A percentile compares a stretch with the other conserved stretches of the same genome.
phyloP scores from a whole-genome alignment of 2,113 vertebrate genomes.

The Pipa parva region DNA sequence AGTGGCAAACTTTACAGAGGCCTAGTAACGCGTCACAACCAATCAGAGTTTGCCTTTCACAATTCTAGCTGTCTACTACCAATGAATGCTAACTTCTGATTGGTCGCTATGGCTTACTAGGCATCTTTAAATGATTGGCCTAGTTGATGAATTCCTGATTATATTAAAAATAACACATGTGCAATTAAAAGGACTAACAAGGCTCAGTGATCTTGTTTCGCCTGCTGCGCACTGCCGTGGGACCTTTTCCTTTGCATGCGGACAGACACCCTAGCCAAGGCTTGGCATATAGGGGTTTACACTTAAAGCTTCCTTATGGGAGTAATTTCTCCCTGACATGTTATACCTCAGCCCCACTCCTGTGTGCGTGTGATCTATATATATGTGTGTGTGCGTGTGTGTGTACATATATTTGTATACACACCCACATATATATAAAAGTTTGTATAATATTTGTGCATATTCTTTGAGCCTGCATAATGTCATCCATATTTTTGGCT shows the following conservation, averaged over 20 bases:
- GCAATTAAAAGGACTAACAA: conserved; percentile 32
- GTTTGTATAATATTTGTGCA: conserved; percentile 24
- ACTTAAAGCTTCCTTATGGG: conserved; percentile 29
- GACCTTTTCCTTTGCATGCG: conserved; percentile 30
- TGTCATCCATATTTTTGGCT: conserved; percentile 23
- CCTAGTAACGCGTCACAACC: too few relatives aligned
- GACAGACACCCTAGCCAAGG: conserved; percentile 15
- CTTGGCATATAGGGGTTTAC: conserved; percentile 21
- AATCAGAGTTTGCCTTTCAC: too few relatives aligned
- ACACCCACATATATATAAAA: conserved; percentile 11
- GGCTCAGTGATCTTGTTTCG: conserved; percentile 13
- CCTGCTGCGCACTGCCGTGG: conserved; percentile 24
- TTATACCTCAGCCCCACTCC: conserved; percentile 35
- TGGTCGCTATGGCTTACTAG: too few relatives aligned
- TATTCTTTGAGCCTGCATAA: conserved; percentile 29
- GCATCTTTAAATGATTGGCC: too few relatives aligned
- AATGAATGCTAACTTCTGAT: too few relatives aligned
- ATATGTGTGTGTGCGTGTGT: conserved; percentile 17
- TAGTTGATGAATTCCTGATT: too few relatives aligned
- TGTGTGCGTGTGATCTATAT: conserved; percentile 26
- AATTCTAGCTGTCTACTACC: too few relatives aligned
- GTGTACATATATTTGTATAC: conserved; percentile 28
- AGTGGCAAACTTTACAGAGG: too few relatives aligned
- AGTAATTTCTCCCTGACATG: conserved; percentile 30
- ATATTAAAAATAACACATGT: conserved; percentile 7